Base-by-base conservation (phyloP, 2,888 invertebrate genomes). In the Acheta domesticus region DNA sequence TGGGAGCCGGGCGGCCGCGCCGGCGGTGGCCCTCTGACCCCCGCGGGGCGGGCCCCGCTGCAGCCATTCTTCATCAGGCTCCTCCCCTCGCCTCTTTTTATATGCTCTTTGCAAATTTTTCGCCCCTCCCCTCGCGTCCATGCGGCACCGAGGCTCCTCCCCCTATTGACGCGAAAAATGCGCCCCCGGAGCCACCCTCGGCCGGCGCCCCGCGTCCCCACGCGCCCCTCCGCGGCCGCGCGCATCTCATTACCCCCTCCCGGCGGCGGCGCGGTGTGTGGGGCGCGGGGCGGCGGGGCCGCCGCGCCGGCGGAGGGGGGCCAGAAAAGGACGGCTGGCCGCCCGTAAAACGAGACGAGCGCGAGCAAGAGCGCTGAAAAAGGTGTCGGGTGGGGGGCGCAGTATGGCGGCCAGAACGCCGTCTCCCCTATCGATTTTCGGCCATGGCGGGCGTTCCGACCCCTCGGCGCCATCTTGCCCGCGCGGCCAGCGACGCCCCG, bases 31-130 rank as follows among this genome's bases (percentile, higher is more conserved):
- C 78, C 75, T 79, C 50, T 36, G 48, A 74, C 80, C 79, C 80
- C 79, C 74, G 76, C 76, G 23, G 74, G 14, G 62, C n/a, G 48
- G 78, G 80, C 79, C 78, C 76, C 77, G 48, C 77, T 74, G 73
- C 73, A 79, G 75, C 79, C 80, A 82, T 82, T 81, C 77, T 82
- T 81, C 78, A 81, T 75, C 77, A 80, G 77, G 78, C 79, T 78
- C 80, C 80, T 20, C 81, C 79, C 76, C 48, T 77, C 48, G 48
- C 75, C 79, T 48, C 75, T 50, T 80, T 80, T 81, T 81, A 78
- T 79, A 79, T 78, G 76, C n/a, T 81, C 81, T 81, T 81, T 81
- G 62, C 77, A 79, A 76, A 80, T 81, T 81, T 81, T 81, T 79
- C 78, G 80, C 81, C 76, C 81, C 81, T 81, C 81, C 81, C 77